Evolutionary conservation across 1,140 invertebrate species (phyloP), one percentile per base, ranked within the genome.

Genomic region (Calycopis cecrops): DNA sequence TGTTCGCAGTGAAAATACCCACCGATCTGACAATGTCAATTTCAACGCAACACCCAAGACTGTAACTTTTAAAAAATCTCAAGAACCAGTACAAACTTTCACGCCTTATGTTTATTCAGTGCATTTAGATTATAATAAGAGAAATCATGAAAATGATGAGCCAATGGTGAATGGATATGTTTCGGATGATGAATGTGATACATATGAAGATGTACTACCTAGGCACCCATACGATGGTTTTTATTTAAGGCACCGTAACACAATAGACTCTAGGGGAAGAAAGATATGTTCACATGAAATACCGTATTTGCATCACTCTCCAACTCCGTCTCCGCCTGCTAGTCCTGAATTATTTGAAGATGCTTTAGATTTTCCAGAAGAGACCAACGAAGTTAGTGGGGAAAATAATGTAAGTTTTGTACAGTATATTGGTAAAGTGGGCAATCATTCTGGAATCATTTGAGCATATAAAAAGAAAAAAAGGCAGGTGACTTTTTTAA

Each of bases 211-310:
- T 62, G 70, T 86, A 40, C 71, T 62, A 55, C 82, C 83, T 16
- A 74, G 85, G 51, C 87, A 89, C 62, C 86, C 85, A 0, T 88
- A 89, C 48, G 87, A 89, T 69, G 84, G 81, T 17, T 89, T 78
- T 65, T 89, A 87, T 59, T 76, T 88, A 58, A 71, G 79, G 52
- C 87, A 89, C 60, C 71, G 61, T 61, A 64, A 68, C 42, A 80
- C 79, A 48, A 69, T 87, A 54, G 83, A 88, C 57, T 62, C 76
- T n/a, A 63, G 65, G 12, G 85, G 85, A 9, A 67, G 76, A 37
- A 87, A 88, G 63, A 69, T 87, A 14, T 88, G 87, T 60, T 73
- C 68, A 9, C 85, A 88, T 57, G 80, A 88, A 75, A 71, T 87
- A 60, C 79, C 76, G 34, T 68, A 73, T 10, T 63, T 71, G 51